Conservation (phyloP, 2,797 vertebrate genomes). For the Halcyon leucocephala region DNA sequence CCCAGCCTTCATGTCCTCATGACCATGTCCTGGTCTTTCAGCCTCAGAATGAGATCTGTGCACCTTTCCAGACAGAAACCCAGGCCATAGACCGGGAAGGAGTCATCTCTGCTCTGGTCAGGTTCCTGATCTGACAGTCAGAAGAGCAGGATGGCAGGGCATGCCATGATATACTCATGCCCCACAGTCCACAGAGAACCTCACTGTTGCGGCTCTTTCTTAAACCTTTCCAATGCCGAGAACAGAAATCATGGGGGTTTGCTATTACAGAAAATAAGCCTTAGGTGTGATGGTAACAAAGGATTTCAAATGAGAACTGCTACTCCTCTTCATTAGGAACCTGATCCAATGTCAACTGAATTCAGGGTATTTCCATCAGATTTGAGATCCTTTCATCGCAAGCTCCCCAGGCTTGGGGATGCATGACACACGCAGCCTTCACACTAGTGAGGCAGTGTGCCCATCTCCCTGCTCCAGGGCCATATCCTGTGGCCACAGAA, state of each 20-base stretch:
- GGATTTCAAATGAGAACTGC: background rate
- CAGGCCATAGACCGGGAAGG: background rate
- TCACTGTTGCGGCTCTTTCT: background rate
- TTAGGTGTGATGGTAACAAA: background rate
- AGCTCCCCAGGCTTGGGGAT: background rate
- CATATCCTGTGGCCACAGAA: background rate
- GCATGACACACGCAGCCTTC: background rate
- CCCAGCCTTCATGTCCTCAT: fast-evolving
- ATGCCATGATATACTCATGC: background rate
- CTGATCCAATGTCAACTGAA: background rate
- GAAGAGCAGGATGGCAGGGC: background rate
- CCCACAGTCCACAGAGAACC: background rate
- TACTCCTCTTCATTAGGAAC: background rate
- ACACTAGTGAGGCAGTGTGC: fast-evolving
- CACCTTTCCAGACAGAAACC: background rate
- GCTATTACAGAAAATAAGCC: background rate
- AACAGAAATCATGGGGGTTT: background rate
- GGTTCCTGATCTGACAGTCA: background rate
- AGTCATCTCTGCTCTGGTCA: background rate
- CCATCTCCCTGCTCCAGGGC: background rate
- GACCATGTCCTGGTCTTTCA: background rate
- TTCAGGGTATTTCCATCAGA: background rate
- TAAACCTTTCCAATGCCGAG: background rate
- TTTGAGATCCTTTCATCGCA: background rate
- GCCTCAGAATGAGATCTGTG: background rate